Evolutionary conservation across 2,797 vertebrate genomes (phyloP), one percentile per base, ranked within the genome.

Genomic region (Dallia pectoralis): DNA sequence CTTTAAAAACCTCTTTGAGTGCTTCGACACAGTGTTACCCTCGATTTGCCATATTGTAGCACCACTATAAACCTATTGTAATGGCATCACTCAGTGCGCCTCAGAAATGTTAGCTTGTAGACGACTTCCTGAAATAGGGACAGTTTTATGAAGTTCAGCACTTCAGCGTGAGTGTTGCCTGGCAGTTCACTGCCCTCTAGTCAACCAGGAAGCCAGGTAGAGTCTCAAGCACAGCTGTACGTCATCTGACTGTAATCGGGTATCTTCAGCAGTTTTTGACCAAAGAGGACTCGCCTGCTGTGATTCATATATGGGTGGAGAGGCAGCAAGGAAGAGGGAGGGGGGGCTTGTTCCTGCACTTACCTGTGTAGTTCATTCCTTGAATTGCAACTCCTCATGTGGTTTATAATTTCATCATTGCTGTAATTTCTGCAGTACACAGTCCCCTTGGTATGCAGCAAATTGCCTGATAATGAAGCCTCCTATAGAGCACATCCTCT

Each of bases 81-180:
- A 30, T 64, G 29, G 30, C 62, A 32, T 27, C 25, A 32, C 29
- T 63, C 62, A 18, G 27, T 33, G 62, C 27, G 11, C 27, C 30
- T 29, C 15, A 18, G 30, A 63, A 18, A 16, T 63, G 15, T 64
- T 8, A 7, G 30, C 29, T 33, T 19, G 62, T 30, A 29, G 7
- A 7, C 29, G 18, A 64, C 30, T 64, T 64, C 15, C 30, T 64
- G 62, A 64, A 64, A 64, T 64, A 64, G 62, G 30, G 62, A 63
- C 61, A 4, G 4, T 63, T 63, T 63, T 6, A 5, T 16, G 29
- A 32, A 15, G 27, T 63, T 30, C 27, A 6, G 61, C 3, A 64
- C 27, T 29, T 64, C 8, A 64, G n/a, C 19, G 22, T 64, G 62
- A 64, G 15, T 33, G 62, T 1, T 64, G 62, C 14, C 62, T 64